A percentile compares a stretch with the other conserved stretches of the same genome.
Conservation (phyloP, 2,888 invertebrate genomes). For the Gari tellinella region DNA sequence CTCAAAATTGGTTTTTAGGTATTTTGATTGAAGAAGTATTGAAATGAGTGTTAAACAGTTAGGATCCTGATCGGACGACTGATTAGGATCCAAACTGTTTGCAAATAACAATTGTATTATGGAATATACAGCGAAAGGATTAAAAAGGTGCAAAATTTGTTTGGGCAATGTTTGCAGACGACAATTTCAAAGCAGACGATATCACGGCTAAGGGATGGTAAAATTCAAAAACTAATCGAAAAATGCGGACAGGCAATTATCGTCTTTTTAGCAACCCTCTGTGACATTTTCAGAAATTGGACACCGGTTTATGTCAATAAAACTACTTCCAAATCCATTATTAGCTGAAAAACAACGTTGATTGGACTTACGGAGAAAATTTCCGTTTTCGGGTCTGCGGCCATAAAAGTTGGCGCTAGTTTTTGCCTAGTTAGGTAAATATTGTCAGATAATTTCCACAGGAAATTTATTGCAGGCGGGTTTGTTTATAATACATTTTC, state of each 20-base stretch:
- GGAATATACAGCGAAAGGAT: too few relatives aligned
- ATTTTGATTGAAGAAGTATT: too few relatives aligned
- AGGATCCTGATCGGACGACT: too few relatives aligned
- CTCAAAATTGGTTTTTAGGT: too few relatives aligned
- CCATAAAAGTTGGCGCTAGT: too few relatives aligned
- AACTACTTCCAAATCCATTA: constrained; percentile 8
- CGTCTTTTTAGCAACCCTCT: constrained; percentile 39
- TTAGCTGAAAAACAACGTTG: constrained; percentile 24
- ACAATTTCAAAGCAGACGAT: too few relatives aligned
- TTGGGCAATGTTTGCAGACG: too few relatives aligned
- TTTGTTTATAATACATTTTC: constrained; percentile 38
- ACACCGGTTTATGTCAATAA: constrained; percentile 56
- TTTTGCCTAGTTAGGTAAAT: constrained; percentile 32
- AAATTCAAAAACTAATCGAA: constrained; percentile 16
- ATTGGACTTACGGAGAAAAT: constrained; percentile 37
- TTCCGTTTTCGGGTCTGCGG: constrained; percentile 23
- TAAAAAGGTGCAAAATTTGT: too few relatives aligned
- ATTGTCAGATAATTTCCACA: constrained; percentile 30
- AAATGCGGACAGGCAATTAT: constrained; percentile 32
- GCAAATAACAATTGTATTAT: too few relatives aligned
- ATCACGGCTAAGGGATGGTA: constrained; percentile 8
- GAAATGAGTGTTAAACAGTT: too few relatives aligned
- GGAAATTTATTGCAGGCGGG: constrained; percentile 31
- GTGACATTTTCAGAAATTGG: constrained; percentile 51
- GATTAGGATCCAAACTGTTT: too few relatives aligned